Conservation (phyloP, 2,888 invertebrate species). For the Rhyacophila evoluta region DNA sequence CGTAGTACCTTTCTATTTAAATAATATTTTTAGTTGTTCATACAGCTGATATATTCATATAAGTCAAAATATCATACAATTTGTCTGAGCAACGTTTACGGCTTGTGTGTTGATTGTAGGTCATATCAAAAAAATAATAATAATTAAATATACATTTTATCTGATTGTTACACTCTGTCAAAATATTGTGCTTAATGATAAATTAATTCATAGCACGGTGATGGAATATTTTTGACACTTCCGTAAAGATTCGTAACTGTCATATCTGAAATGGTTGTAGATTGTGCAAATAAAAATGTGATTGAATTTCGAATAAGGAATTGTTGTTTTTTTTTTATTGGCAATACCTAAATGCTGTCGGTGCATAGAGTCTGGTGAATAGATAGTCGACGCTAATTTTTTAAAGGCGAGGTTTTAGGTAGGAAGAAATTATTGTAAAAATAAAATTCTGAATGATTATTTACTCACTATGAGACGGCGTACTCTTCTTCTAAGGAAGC, state of each 20-base stretch:
- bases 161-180: background rate
- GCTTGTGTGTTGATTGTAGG: background rate
- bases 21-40: no score
- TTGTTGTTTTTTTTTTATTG: background rate
- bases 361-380: background rate
- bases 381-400: background rate
- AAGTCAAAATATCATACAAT: background rate
- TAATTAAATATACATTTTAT: conserved; percentile 10
- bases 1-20: no score
- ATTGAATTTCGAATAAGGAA: background rate
- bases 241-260: background rate
- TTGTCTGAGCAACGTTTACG: background rate
- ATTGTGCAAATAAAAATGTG: background rate
- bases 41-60: no score
- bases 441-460: conserved; percentile 14
- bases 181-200: background rate
- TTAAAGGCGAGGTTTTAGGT: background rate
- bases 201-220: background rate
- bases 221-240: background rate
- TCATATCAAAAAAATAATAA: conserved; percentile 1
- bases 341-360: background rate
- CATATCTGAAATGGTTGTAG: background rate
- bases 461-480: background rate
- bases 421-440: conserved; percentile 17
- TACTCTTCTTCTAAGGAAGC: background rate